Percentiles rank a stretch among this genome's conserved stretches.
phyloP scores from a whole-genome alignment of 2,113 vertebrate genomes.

The Podiceps cristatus region DNA sequence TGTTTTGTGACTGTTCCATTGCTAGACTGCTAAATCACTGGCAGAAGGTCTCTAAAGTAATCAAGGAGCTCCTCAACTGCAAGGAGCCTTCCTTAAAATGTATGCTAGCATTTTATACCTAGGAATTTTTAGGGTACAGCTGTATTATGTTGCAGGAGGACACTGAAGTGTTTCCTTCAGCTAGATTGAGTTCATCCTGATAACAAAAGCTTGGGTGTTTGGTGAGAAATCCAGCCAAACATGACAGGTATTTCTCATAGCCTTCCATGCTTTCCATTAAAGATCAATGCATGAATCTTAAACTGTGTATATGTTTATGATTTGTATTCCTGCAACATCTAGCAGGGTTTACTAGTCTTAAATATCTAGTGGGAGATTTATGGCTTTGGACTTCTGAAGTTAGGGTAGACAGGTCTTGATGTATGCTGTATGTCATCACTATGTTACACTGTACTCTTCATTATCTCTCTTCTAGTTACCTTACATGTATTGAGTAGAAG shows the following conservation, averaged over 20 bases:
- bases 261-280: not conserved
- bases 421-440: not conserved
- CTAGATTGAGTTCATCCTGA: not conserved
- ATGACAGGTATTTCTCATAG: not conserved
- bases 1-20: not conserved
- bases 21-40: not conserved
- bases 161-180: not conserved
- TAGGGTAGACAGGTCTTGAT: not conserved
- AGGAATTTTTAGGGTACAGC: not conserved
- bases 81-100: not conserved
- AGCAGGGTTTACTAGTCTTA: not conserved
- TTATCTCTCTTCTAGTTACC: not conserved
- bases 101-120: not conserved
- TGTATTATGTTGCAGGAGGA: not conserved
- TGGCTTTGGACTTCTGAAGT: not conserved
- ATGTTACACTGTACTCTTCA: rapidly evolving
- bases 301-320: not conserved
- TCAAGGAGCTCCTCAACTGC: not conserved
- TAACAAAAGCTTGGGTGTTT: not conserved
- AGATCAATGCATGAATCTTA: not conserved
- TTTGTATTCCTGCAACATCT: not conserved
- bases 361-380: not conserved
- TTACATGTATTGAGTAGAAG: not conserved
- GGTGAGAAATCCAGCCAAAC: not conserved
- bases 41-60: not conserved